Percentiles rank a stretch among this genome's conserved stretches.
Evolutionary conservation across 2,888 invertebrate species (phyloP).

Genomic region (Polylopha cassiicola): DNA sequence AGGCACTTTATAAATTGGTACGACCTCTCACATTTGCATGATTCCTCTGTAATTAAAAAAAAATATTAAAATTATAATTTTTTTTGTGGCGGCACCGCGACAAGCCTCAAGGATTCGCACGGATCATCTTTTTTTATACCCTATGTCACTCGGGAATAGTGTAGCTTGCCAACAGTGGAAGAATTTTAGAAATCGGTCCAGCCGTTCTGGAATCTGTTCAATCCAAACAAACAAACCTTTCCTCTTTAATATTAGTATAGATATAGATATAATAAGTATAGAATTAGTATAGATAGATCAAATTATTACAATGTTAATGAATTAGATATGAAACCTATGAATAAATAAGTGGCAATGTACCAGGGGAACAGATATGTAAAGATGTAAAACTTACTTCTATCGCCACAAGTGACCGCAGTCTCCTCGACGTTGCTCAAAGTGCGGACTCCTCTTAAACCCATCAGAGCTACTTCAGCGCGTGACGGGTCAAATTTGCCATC

Average conservation of each 20-base stretch:
- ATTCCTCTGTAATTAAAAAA: conserved; percentile 50
- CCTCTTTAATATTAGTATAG: no score
- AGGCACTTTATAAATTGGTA: conserved; percentile 75
- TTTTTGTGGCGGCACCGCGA: neutral
- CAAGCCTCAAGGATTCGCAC: no score
- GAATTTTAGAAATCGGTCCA: no score
- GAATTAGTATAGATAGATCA: no score
- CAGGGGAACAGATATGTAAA: neutral
- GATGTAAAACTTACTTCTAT: conserved; percentile 48
- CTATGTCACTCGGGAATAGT: no score
- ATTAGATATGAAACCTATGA: neutral
- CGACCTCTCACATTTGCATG: conserved; percentile 68
- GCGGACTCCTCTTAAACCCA: conserved; percentile 40
- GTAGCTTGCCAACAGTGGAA: no score
- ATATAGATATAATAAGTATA: no score
- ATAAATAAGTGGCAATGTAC: neutral
- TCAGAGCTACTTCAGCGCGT: conserved; percentile 37
- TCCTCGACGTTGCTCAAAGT: conserved; percentile 41
- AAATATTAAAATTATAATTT: conserved; percentile 10
- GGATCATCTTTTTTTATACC: no score
- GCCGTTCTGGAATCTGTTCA: no score
- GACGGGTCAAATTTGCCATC: conserved; percentile 60
- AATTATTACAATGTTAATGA: neutral
- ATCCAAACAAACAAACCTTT: no score
- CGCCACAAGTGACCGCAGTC: conserved; percentile 46